Conservation (phyloP, 2,113 vertebrate genomes). For the Ardeotis arabs region DNA sequence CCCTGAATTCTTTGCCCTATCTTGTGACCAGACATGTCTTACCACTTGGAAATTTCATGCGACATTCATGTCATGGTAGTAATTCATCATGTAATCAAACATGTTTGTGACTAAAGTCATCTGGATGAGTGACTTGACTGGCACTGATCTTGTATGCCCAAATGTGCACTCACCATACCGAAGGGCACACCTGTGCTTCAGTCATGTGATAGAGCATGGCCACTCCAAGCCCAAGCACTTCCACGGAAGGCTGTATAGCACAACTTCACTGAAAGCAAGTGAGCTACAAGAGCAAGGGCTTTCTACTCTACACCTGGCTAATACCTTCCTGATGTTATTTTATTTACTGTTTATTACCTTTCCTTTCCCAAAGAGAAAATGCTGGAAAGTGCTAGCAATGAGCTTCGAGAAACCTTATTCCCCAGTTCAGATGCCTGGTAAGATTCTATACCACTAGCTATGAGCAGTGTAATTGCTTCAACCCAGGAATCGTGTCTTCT, state of each 20-base stretch:
- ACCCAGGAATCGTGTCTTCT: neutral
- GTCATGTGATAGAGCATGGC: rapidly evolving
- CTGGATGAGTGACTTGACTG: neutral
- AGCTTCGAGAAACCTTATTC: neutral
- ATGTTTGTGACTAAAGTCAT: neutral
- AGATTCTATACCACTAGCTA: rapidly evolving
- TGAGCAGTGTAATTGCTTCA: neutral
- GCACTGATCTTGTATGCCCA: neutral
- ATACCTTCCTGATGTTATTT: neutral
- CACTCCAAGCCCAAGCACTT: neutral
- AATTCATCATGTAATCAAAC: neutral
- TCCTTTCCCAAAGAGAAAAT: neutral
- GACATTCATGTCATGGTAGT: rapidly evolving
- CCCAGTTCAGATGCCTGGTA: neutral
- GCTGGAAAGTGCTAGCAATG: neutral
- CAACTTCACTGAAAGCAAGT: neutral
- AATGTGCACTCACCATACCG: neutral
- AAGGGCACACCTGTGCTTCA: neutral
- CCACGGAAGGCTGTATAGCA: neutral
- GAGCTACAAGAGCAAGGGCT: neutral
- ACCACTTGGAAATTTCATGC: neutral
- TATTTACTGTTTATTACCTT: neutral
- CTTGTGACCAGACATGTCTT: neutral
- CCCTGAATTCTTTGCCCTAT: neutral
- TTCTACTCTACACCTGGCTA: neutral